Percentiles rank a stretch among this genome's conserved stretches.
phyloP scores from a whole-genome alignment of 2,113 vertebrate genomes.

The Aleadryas rufinucha region DNA sequence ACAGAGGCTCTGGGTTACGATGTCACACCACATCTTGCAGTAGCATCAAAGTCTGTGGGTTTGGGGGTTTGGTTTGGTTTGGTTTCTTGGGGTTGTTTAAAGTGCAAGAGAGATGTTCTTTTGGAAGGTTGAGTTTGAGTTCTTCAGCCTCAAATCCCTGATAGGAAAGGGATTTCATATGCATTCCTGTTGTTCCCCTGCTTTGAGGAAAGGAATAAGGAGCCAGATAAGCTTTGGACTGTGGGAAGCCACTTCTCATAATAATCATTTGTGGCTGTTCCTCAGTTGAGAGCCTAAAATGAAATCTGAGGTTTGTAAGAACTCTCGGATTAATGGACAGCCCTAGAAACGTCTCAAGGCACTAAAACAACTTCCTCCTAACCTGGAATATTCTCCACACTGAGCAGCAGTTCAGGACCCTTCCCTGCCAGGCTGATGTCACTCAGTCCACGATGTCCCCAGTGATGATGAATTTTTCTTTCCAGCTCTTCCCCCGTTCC shows the following conservation, averaged over 20 bases:
- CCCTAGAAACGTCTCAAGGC: neutral
- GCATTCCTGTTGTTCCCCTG: neutral
- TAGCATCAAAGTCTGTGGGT: neutral
- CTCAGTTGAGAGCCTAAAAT: neutral
- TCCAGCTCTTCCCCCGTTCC: slow-evolving; percentile 45
- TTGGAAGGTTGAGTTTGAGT: neutral
- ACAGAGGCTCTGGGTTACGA: neutral
- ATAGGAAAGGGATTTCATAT: neutral
- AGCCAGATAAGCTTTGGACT: neutral
- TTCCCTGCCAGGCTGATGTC: neutral
- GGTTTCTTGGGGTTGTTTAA: neutral
- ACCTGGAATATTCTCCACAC: neutral
- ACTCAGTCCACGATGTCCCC: neutral
- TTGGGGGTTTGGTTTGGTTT: neutral
- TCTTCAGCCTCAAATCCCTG: neutral
- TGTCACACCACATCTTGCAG: neutral
- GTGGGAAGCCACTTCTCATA: neutral
- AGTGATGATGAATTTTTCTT: neutral
- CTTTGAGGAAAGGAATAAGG: neutral
- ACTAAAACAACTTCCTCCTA: neutral
- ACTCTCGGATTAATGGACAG: neutral
- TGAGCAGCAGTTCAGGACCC: neutral
- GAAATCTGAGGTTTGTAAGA: neutral
- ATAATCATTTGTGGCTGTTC: neutral
- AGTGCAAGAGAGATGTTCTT: neutral